phyloP scores from a whole-genome alignment of 1,140 invertebrate species.

The Phymorhynchus buccinoides region DNA sequence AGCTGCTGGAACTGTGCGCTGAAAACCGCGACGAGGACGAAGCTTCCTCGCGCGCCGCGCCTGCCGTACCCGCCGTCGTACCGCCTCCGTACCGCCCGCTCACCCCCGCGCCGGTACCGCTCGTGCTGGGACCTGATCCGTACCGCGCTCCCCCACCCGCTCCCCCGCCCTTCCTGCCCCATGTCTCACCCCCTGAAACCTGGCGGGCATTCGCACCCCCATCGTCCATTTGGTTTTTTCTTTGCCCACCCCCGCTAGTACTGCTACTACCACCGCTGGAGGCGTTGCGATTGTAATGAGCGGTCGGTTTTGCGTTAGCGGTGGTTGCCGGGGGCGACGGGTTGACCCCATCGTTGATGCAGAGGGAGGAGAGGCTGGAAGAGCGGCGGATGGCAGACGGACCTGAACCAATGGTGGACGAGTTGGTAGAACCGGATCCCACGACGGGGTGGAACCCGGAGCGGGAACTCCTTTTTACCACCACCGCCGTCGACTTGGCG shows the following conservation, averaged over 20 bases:
- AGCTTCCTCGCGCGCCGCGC: neutral
- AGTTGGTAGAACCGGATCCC: neutral
- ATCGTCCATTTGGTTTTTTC: slow-evolving; percentile 27
- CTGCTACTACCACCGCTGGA: neutral
- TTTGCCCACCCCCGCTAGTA: neutral
- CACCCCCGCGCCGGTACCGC: neutral
- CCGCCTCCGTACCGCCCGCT: neutral
- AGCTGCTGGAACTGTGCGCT: slow-evolving; percentile 53
- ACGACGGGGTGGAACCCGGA: slow-evolving; percentile 33
- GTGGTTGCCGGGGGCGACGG: no score
- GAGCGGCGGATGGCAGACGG: slow-evolving; percentile 40
- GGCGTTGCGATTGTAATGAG: no score
- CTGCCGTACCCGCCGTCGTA: neutral
- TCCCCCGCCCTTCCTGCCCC: slow-evolving; percentile 30
- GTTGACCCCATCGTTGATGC: neutral
- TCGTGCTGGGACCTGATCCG: slow-evolving; percentile 41
- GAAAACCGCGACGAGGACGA: slow-evolving; percentile 27
- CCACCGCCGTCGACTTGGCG: no score
- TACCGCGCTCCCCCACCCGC: slow-evolving; percentile 19
- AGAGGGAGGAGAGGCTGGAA: slow-evolving; percentile 34
- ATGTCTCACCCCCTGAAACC: neutral
- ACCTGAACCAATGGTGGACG: slow-evolving; percentile 11
- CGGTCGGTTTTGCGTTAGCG: neutral
- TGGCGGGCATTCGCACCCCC: slow-evolving; percentile 5
- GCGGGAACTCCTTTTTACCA: slow-evolving; percentile 26